Conservation (phyloP, 1,140 invertebrate genomes). For the Drepana arcuata region DNA sequence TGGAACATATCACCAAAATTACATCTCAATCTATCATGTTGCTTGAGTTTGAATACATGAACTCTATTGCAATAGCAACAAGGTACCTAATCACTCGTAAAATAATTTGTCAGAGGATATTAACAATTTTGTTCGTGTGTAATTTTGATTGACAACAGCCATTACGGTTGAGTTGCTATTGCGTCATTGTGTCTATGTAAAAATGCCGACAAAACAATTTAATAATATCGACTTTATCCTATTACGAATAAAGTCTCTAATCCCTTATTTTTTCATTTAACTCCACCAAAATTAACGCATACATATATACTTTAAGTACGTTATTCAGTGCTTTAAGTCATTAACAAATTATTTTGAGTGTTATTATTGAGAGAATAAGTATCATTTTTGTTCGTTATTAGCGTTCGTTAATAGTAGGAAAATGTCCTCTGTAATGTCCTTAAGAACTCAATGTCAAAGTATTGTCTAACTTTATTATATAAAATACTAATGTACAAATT, state of each 20-base stretch:
- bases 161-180: conserved; percentile 62
- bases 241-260: no score
- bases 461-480: no score
- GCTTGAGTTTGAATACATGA: conserved; percentile 8
- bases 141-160: conserved; percentile 70
- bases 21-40: no score
- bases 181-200: conserved; percentile 48
- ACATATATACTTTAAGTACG: neutral
- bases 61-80: conserved; percentile 13
- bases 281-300: neutral
- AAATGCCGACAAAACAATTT: neutral
- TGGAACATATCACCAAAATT: conserved; percentile 31
- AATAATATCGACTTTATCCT: neutral
- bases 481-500: no score
- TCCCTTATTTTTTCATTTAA: neutral
- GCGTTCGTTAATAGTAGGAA: no score
- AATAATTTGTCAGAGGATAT: no score
- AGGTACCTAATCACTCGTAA: no score
- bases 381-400: no score
- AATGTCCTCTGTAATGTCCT: no score
- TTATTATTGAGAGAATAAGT: neutral
- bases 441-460: no score
- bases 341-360: neutral
- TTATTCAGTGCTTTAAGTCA: neutral
- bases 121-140: conserved; percentile 57